Evolutionary conservation across 1,140 invertebrate genomes (phyloP), one percentile per base, ranked within the genome.

Genomic region (Stenopsyche tienmushanensis): DNA sequence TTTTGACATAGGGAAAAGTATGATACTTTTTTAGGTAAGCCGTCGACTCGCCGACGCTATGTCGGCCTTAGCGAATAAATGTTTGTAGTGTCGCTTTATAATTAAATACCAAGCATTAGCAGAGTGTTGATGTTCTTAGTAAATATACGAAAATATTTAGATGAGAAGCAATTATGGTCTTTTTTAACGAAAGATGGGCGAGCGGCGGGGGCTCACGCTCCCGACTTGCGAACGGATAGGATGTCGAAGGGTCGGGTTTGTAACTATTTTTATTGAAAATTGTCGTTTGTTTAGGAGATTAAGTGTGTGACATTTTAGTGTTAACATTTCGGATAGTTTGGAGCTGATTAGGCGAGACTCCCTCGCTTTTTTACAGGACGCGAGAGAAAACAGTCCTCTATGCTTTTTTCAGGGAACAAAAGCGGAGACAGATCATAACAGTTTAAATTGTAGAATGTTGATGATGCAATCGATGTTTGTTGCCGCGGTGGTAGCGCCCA

Each of bases 1-100:
- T 69, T 69, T 69, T 62, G 66, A 69, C 53, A 52, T 69, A 58
- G 60, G 25, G 29, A 29, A 55, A n/a, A n/a, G 24, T 49, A 45
- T 42, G 47, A 26, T 67, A 62, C n/a, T 26, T 55, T 67, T 67
- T 68, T 68, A 53, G 29, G 55, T 66, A 20, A 17, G 17, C 9
- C 45, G 52, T 24, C 21, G 17, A 29, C 52, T 64, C 23, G 44
- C 26, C n/a, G 20, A 25, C 21, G 20, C n/a, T 55, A 23, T 9
- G 47, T 23, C 20, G 42, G 18, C 15, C 23, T 55, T 53, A 64
- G 52, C 39, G 15, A 55, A 64, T 64, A 34, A 64, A 64, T 64
- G 62, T 64, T 64, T 44, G 62, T 64, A 64, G 62, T 57, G 53
- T 54, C 18, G 62, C 62, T 64, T 64, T 54, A 64, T 15, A 45